Evolutionary conservation across 2,113 vertebrate genomes (phyloP).

Genomic region (Varanus salvator): DNA sequence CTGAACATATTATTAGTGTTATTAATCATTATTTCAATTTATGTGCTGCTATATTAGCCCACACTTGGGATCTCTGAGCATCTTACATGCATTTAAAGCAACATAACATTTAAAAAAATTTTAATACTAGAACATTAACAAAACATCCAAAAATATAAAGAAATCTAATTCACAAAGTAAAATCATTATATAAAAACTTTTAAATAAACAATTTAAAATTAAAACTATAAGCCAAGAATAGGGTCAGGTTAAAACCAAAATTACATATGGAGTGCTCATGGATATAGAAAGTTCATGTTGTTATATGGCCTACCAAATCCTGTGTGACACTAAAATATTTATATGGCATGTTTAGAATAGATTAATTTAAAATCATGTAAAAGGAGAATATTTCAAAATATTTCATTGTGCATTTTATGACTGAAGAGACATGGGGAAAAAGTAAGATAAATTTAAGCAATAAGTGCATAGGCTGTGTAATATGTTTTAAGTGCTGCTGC

Average conservation of each 20-base stretch:
- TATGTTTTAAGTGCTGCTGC: background rate
- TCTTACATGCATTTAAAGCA: no score
- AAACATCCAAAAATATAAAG: no score
- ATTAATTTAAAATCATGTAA: constrained; percentile 18
- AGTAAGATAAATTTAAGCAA: background rate
- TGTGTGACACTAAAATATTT: background rate
- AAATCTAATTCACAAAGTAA: no score
- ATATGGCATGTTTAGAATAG: background rate
- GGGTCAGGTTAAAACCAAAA: no score
- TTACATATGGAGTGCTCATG: background rate
- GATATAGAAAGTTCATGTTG: background rate
- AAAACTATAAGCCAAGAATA: no score
- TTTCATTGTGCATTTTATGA: background rate
- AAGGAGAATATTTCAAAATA: constrained; percentile 15
- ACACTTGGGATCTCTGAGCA: no score
- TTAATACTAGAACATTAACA: no score
- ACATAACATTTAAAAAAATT: no score
- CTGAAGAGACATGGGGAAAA: background rate
- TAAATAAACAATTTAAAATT: no score
- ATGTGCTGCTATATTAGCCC: no score
- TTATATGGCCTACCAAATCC: background rate
- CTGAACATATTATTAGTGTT: background rate
- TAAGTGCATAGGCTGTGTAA: background rate
- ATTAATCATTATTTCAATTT: no score
- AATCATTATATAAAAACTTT: no score